Base-by-base conservation (phyloP, 2,797 vertebrate species). In the Tinamus major region DNA sequence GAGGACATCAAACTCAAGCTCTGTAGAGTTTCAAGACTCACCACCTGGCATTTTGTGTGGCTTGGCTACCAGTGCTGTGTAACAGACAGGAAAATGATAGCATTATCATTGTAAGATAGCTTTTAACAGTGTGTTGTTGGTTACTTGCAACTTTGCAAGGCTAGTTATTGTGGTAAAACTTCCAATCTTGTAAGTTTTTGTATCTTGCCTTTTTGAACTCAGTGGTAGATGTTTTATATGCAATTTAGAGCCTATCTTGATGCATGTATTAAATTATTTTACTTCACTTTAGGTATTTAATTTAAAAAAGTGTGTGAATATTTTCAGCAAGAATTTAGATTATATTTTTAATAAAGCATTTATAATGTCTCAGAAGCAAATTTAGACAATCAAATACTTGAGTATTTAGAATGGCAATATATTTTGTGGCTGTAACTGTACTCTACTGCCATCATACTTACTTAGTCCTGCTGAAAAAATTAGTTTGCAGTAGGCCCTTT, bases 231-330 rank as follows among this genome's bases (percentile, higher is more conserved):
- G 8, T 3, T 48, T 92, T 68, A 11, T 46, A 4, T 85, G 13
- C 70, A 58, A 29, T 77, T 12, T 39, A 18, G 46, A 84, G 67
- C 9, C 0, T 3, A 2, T 78, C 44, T 65, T 65, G 23, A 15
- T 78, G 78, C 49, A 56, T 24, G 3, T 64, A 33, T 53, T 76
- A 65, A 51, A 16, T 68, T 81, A 3, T 90, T 35, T 51, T 6
- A 49, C 12, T 75, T 76, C 2, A 51, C 65, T 87, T 87, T 61
- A 8, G 2, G 1, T 2, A 37, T 85, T 81, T 41, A 15, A 19
- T 51, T 29, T 53, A 15, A 53, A 53, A n/a, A 9, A 46, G 13
- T 0, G 0, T 33, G 11, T 35, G 7, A 27, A 1, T 48, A 53
- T 88, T 88, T 82, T 82, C 24, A 68, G 16, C 9, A 61, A 62